Conservation (phyloP, 2,113 vertebrate species). For the Tychaedon coryphoeus region DNA sequence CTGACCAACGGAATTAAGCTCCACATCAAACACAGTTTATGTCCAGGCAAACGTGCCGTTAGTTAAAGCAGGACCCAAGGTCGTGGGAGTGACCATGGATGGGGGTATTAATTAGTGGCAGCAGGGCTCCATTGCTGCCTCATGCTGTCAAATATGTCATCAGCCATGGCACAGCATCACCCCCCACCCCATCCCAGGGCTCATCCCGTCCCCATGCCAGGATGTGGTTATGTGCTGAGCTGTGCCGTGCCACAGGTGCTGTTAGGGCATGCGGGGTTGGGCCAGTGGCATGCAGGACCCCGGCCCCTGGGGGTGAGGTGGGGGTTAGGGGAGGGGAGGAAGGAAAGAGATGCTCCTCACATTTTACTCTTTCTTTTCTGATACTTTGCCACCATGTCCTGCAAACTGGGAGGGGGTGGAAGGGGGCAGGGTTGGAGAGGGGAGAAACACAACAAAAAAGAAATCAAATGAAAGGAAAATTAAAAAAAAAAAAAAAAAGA, state of each 20-base stretch:
- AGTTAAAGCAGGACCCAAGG: constrained; percentile 78
- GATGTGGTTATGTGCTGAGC: not conserved
- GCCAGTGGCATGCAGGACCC: constrained; percentile 63
- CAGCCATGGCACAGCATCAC: constrained; percentile 6
- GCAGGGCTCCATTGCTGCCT: constrained; percentile 42
- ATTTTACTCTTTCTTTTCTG: constrained; percentile 96
- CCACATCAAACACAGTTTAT: constrained; percentile 78
- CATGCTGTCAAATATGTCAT: constrained; percentile 62
- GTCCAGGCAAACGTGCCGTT: constrained; percentile 77
- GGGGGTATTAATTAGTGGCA: constrained; percentile 82
- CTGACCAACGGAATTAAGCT: constrained; percentile 79
- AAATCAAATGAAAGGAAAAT: not conserved
- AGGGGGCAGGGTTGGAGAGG: not conserved
- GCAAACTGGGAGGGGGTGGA: constrained; percentile 83
- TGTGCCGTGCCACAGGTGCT: not conserved
- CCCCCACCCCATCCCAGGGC: not conserved
- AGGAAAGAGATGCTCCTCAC: constrained; percentile 81
- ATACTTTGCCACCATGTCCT: constrained; percentile 99
- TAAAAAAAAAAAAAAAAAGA: not conserved
- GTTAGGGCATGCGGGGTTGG: constrained; percentile 39
- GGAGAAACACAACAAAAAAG: constrained; percentile 45
- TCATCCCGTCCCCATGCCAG: not conserved
- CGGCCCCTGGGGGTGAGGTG: constrained; percentile 34
- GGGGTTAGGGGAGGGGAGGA: constrained; percentile 32
- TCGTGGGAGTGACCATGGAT: constrained; percentile 54